Conservation (phyloP, 2,888 invertebrate species). For the Emmelina monodactyla region DNA sequence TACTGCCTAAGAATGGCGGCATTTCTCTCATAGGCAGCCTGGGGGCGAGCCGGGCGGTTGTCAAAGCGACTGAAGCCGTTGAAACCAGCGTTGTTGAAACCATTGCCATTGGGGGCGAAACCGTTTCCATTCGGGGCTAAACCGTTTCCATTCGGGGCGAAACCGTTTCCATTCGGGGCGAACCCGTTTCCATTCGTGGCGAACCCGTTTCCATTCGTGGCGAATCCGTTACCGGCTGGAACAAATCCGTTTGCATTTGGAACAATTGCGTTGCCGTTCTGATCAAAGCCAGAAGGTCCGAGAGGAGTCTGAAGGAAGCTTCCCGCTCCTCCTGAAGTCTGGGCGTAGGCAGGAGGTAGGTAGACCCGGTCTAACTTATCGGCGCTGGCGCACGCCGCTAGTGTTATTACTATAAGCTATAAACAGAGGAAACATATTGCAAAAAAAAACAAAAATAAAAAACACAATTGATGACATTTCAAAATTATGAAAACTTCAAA, state of each 20-base stretch:
- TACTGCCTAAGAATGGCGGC: slow-evolving; percentile 48
- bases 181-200: slow-evolving; percentile 8
- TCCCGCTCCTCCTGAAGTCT: slow-evolving; percentile 33
- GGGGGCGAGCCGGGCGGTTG: slow-evolving; percentile 35
- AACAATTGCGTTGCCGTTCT: too few relatives aligned
- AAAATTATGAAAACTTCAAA: too few relatives aligned
- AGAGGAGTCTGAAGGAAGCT: slow-evolving; percentile 33
- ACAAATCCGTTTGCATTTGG: slow-evolving; percentile 4
- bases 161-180: slow-evolving; percentile 12
- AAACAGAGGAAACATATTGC: slow-evolving; percentile 15
- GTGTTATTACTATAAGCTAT: slow-evolving; percentile 39
- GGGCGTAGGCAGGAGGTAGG: slow-evolving; percentile 38
- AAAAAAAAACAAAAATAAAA: too few relatives aligned
- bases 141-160: slow-evolving; percentile 14
- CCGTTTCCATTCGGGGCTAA: slow-evolving; percentile 18
- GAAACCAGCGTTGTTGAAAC: neutral
- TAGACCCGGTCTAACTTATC: slow-evolving; percentile 48
- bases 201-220: neutral
- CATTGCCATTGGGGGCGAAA: slow-evolving; percentile 15
- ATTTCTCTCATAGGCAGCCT: slow-evolving; percentile 41
- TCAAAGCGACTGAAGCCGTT: slow-evolving; percentile 12
- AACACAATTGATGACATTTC: too few relatives aligned
- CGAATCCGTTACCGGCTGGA: neutral
- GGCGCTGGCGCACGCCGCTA: slow-evolving; percentile 31
- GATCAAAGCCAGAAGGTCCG: slow-evolving; percentile 9